Conservation (phyloP, 2,888 invertebrate species). For the Camponotus fellah region DNA sequence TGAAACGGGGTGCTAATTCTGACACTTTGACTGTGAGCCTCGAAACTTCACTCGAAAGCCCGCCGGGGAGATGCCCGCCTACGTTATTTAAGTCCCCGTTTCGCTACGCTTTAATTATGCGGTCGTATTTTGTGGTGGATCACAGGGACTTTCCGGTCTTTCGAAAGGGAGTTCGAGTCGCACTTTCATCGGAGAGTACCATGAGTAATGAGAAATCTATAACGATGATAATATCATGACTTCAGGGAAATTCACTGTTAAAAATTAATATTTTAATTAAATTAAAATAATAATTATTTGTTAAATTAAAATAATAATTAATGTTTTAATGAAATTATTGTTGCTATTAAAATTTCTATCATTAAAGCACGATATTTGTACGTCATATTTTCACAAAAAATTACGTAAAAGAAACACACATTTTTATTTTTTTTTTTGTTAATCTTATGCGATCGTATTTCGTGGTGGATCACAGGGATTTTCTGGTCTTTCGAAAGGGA, state of each 20-base stretch:
- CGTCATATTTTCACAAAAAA: too few relatives aligned
- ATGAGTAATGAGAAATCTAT: constrained; percentile 3
- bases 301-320: too few relatives aligned
- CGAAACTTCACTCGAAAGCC: constrained; percentile 17
- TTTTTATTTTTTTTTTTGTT: too few relatives aligned
- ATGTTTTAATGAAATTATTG: too few relatives aligned
- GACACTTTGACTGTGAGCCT: constrained; percentile 27
- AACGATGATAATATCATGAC: background rate
- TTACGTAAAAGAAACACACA: too few relatives aligned
- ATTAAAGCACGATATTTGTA: too few relatives aligned
- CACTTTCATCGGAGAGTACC: background rate
- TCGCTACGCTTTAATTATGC: constrained; percentile 19
- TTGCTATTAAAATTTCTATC: too few relatives aligned
- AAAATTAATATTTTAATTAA: too few relatives aligned
- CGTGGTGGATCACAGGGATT: too few relatives aligned
- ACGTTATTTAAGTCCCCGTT: constrained; percentile 18
- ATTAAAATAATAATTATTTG: too few relatives aligned
- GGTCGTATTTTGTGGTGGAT: constrained; percentile 32
- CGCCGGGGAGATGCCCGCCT: background rate
- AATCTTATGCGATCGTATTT: too few relatives aligned
- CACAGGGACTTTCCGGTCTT: background rate
- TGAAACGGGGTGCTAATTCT: constrained; percentile 60
- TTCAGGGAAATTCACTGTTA: background rate
- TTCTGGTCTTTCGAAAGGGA: too few relatives aligned
- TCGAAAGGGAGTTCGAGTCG: background rate